Conservation (phyloP, 2,888 invertebrate genomes). For the Nebria salina region DNA sequence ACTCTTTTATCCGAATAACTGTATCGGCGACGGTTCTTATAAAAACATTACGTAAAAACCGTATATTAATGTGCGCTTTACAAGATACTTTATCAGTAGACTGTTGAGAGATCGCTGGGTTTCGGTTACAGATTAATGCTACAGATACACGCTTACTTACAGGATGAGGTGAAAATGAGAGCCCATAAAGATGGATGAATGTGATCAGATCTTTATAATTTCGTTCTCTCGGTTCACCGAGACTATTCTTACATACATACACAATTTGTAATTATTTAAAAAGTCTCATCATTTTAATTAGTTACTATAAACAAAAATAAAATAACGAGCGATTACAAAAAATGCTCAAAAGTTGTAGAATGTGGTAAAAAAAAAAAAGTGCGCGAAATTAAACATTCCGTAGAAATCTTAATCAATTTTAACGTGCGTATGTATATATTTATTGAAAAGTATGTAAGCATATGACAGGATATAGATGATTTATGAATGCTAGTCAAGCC, state of each 20-base stretch:
- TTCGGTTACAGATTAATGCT: not conserved
- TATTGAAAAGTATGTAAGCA: not conserved
- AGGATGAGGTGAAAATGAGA: not conserved
- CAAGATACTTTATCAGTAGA: not conserved
- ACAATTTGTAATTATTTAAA: too few relatives aligned
- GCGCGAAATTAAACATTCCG: too few relatives aligned
- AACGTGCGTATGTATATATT: not conserved
- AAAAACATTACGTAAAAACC: not conserved
- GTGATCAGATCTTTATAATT: not conserved
- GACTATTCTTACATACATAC: too few relatives aligned
- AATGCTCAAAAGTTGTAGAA: too few relatives aligned
- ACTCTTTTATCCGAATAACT: not conserved
- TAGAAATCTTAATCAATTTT: not conserved
- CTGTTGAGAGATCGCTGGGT: not conserved
- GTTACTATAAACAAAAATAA: too few relatives aligned
- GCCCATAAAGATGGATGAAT: not conserved
- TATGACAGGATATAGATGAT: not conserved
- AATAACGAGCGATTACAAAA: too few relatives aligned
- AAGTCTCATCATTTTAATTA: too few relatives aligned
- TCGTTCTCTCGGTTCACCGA: too few relatives aligned
- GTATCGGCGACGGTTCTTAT: not conserved
- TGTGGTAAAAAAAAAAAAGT: too few relatives aligned
- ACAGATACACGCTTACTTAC: not conserved
- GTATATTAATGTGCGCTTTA: not conserved
- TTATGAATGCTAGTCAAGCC: constrained; percentile 1